Conservation (phyloP, 1,140 invertebrate genomes). For the Caenorhabditis briggsae region DNA sequence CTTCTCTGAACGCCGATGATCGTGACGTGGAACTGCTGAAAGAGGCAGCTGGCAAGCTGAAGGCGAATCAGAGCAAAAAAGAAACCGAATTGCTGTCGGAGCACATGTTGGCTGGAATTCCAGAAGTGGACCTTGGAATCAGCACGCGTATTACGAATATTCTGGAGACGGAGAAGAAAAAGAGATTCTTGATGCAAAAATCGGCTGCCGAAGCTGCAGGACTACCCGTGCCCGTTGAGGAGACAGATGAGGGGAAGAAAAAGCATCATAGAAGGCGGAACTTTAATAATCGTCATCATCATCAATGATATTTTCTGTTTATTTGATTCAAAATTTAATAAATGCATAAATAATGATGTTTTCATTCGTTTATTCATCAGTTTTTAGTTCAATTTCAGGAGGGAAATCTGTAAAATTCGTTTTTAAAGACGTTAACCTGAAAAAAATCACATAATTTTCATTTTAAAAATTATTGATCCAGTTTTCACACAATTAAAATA, state of each 20-base stretch:
- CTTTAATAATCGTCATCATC: background rate
- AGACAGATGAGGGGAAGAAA: background rate
- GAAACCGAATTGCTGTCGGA: slow-evolving; percentile 99
- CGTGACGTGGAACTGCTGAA: slow-evolving; percentile 66
- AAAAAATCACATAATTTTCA: too few species aligned
- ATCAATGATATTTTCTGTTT: background rate
- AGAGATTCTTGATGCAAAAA: slow-evolving; percentile 68
- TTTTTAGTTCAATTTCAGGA: too few species aligned
- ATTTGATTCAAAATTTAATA: background rate
- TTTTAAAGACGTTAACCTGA: too few species aligned
- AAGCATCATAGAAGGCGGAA: background rate
- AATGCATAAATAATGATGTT: too few species aligned
- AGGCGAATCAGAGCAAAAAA: slow-evolving; percentile 80
- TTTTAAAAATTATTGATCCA: too few species aligned
- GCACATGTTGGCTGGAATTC: slow-evolving; percentile 99
- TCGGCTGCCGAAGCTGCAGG: slow-evolving; percentile 17
- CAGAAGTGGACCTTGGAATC: slow-evolving; percentile 98
- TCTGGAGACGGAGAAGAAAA: slow-evolving; percentile 76
- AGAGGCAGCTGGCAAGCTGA: slow-evolving; percentile 72
- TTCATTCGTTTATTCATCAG: too few species aligned
- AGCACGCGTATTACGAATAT: slow-evolving; percentile 76
- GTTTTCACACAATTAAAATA: too few species aligned
- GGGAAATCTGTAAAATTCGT: too few species aligned
- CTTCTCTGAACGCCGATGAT: slow-evolving; percentile 37
- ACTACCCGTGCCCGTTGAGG: background rate